phyloP scores from a whole-genome alignment of 2,797 vertebrate genomes.

The Cottoperca gobio region DNA sequence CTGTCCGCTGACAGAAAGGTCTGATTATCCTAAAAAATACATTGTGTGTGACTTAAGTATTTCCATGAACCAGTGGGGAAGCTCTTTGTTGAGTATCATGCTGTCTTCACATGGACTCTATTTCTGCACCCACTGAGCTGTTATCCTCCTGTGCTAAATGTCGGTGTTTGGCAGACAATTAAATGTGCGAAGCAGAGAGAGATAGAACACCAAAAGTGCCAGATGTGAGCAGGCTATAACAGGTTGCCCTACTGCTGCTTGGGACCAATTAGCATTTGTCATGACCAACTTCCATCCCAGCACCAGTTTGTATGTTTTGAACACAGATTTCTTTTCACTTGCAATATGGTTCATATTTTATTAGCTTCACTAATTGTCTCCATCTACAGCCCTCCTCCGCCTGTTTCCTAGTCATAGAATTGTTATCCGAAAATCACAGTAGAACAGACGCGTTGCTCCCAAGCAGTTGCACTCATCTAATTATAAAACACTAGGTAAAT shows the following conservation, averaged over 20 bases:
- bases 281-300: slow-evolving; percentile 58
- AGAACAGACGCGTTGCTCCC: slow-evolving; percentile 79
- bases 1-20: not conserved
- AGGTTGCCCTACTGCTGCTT: slow-evolving; percentile 72
- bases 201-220: slow-evolving; percentile 46
- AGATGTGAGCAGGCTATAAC: slow-evolving; percentile 73
- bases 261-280: slow-evolving; percentile 78
- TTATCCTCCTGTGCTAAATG: slow-evolving; percentile 50
- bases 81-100: slow-evolving; percentile 1
- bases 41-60: slow-evolving; percentile 4
- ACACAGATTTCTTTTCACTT: slow-evolving; percentile 66
- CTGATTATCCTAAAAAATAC: not conserved
- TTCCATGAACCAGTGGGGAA: not conserved
- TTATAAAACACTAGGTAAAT: slow-evolving; percentile 85
- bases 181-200: slow-evolving; percentile 50
- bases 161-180: slow-evolving; percentile 58
- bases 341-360: slow-evolving; percentile 80
- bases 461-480: slow-evolving; percentile 85
- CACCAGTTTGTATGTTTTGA: slow-evolving; percentile 64
- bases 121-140: slow-evolving; percentile 33
- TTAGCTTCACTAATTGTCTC: slow-evolving; percentile 74
- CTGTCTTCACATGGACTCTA: slow-evolving; percentile 20
- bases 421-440: slow-evolving; percentile 75
- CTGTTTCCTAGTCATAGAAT: slow-evolving; percentile 63
- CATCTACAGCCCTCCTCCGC: slow-evolving; percentile 48